Conservation (phyloP, 2,888 invertebrate species). For the Agonum fuliginosum region DNA sequence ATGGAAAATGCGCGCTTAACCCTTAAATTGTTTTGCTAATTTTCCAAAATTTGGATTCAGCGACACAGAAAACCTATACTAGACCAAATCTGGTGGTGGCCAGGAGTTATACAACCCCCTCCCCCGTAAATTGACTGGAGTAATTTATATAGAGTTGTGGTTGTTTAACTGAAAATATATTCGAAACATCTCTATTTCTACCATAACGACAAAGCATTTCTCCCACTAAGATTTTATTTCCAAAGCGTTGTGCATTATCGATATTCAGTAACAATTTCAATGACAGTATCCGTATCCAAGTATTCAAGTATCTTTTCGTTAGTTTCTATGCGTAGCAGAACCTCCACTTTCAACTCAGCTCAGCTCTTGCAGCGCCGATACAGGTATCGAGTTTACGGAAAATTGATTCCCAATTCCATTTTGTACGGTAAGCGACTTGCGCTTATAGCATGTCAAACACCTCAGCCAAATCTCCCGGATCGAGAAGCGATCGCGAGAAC, state of each 20-base stretch:
- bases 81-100: too few relatives aligned
- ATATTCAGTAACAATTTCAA: not conserved
- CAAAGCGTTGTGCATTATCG: constrained; percentile 9
- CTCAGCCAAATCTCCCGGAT: constrained; percentile 19
- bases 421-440: constrained; percentile 24
- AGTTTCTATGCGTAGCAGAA: constrained; percentile 8
- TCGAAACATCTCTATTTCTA: too few relatives aligned
- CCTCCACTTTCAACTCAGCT: not conserved
- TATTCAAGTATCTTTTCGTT: constrained; percentile 27
- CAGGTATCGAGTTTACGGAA: constrained; percentile 35
- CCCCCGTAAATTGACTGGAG: too few relatives aligned
- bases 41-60: too few relatives aligned
- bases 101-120: too few relatives aligned
- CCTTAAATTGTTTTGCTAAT: too few relatives aligned
- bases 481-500: too few relatives aligned
- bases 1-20: too few relatives aligned
- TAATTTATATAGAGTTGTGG: too few relatives aligned
- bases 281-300: constrained; percentile 16
- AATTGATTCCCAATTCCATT: constrained; percentile 33
- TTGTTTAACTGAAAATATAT: too few relatives aligned
- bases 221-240: not conserved
- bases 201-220: not conserved
- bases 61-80: too few relatives aligned
- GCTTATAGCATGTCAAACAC: constrained; percentile 33
- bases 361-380: not conserved